Percentiles rank a stretch among this genome's conserved stretches.
phyloP scores from a whole-genome alignment of 2,888 invertebrate species.

The Habrosyne pyritoides region DNA sequence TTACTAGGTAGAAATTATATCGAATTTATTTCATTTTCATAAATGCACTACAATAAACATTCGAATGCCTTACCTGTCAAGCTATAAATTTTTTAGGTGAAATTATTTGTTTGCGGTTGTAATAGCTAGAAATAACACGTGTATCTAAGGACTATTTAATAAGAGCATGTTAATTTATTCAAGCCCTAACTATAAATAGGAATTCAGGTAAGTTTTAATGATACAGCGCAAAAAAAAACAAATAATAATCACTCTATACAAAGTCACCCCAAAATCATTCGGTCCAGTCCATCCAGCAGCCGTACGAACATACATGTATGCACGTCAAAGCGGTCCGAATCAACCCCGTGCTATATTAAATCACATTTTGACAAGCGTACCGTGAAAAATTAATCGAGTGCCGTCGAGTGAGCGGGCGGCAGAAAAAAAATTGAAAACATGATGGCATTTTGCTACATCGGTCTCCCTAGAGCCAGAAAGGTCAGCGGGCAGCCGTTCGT shows the following conservation, averaged over 20 bases:
- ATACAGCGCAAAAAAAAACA: no score
- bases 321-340: slow-evolving; percentile 71
- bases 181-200: no score
- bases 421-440: slow-evolving; percentile 75
- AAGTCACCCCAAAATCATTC: background rate
- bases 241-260: background rate
- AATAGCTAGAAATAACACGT: no score
- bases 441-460: slow-evolving; percentile 70
- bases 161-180: no score
- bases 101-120: no score
- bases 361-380: slow-evolving; percentile 83
- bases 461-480: slow-evolving; percentile 74
- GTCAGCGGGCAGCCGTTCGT: slow-evolving; percentile 75
- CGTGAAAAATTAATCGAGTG: slow-evolving; percentile 83
- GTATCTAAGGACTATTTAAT: no score
- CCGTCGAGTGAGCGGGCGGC: slow-evolving; percentile 69
- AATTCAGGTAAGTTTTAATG: background rate
- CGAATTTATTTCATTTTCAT: no score
- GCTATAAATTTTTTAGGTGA: no score
- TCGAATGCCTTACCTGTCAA: no score
- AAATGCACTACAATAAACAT: no score
- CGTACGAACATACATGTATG: slow-evolving; percentile 54
- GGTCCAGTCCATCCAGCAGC: slow-evolving; percentile 29
- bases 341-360: slow-evolving; percentile 75
- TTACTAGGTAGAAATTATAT: background rate